Percentiles rank a stretch among this genome's conserved stretches.
Conservation (phyloP, 2,888 invertebrate genomes). For the Acleris holmiana region DNA sequence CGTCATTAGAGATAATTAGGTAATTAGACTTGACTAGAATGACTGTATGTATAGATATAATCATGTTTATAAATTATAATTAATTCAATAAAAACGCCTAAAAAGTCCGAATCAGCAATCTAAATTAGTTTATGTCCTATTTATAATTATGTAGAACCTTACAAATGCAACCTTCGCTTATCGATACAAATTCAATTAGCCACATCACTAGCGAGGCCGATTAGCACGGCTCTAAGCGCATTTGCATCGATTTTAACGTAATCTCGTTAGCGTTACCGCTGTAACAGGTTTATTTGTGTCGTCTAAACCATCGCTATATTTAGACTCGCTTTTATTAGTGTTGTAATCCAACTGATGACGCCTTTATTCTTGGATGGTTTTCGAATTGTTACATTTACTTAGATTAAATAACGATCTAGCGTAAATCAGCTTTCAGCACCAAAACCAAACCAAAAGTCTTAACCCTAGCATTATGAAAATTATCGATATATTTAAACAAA, state of each 20-base stretch:
- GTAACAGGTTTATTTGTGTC: neutral
- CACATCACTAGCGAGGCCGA: constrained; percentile 26
- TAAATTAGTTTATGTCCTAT: neutral
- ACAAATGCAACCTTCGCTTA: constrained; percentile 4
- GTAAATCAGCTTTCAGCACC: too few relatives aligned
- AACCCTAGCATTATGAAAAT: too few relatives aligned
- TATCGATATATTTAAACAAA: too few relatives aligned
- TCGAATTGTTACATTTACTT: too few relatives aligned
- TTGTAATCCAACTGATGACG: neutral
- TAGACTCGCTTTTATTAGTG: neutral
- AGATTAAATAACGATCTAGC: too few relatives aligned
- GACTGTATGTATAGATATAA: too few relatives aligned
- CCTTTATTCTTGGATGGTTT: too few relatives aligned
- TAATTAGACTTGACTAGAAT: too few relatives aligned
- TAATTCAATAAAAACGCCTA: too few relatives aligned
- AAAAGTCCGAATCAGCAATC: neutral
- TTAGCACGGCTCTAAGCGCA: constrained; percentile 18
- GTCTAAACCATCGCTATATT: constrained; percentile 1
- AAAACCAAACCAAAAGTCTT: too few relatives aligned
- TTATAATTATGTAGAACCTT: neutral
- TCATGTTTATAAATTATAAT: too few relatives aligned
- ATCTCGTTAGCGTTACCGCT: constrained; percentile 5
- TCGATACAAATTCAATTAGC: constrained; percentile 32
- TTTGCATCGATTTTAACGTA: constrained; percentile 14
- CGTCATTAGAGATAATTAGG: constrained; percentile 1